Evolutionary conservation across 2,113 vertebrate genomes (phyloP).

Genomic region (Scomber japonicus): DNA sequence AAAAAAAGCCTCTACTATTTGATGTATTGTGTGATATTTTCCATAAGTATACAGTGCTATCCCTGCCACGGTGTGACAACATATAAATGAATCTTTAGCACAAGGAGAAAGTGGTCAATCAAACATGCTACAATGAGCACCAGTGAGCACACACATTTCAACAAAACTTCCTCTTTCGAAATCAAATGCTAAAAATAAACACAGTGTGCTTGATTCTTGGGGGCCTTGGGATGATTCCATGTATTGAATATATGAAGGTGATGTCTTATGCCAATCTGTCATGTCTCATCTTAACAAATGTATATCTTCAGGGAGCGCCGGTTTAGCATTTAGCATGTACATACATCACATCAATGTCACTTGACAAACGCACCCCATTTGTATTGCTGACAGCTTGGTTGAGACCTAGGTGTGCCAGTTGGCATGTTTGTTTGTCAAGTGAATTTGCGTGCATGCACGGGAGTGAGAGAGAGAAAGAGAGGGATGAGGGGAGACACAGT

Average conservation of each 20-base stretch:
- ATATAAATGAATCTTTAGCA: constrained; percentile 33
- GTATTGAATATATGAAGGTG: constrained; percentile 69
- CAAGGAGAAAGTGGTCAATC: constrained; percentile 54
- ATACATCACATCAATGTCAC: constrained; percentile 78
- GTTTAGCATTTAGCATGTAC: constrained; percentile 67
- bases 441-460: background rate
- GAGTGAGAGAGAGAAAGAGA: background rate
- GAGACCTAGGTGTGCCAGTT: constrained; percentile 44
- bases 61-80: constrained; percentile 28
- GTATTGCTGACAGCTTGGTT: constrained; percentile 63
- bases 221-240: constrained; percentile 44
- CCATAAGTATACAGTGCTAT: constrained; percentile 27
- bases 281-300: constrained; percentile 75
- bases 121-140: constrained; percentile 30
- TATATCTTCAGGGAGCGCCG: constrained; percentile 57
- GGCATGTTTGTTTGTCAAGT: constrained; percentile 4
- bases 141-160: constrained; percentile 26
- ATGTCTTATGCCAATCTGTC: constrained; percentile 74
- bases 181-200: constrained; percentile 35
- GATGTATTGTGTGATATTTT: constrained; percentile 44
- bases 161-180: constrained; percentile 20
- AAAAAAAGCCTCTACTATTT: constrained; percentile 7
- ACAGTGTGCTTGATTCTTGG: constrained; percentile 1
- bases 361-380: constrained; percentile 66
- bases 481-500: background rate